phyloP scores from a whole-genome alignment of 2,113 vertebrate genomes.

The Poeciliopsis retropinna region DNA sequence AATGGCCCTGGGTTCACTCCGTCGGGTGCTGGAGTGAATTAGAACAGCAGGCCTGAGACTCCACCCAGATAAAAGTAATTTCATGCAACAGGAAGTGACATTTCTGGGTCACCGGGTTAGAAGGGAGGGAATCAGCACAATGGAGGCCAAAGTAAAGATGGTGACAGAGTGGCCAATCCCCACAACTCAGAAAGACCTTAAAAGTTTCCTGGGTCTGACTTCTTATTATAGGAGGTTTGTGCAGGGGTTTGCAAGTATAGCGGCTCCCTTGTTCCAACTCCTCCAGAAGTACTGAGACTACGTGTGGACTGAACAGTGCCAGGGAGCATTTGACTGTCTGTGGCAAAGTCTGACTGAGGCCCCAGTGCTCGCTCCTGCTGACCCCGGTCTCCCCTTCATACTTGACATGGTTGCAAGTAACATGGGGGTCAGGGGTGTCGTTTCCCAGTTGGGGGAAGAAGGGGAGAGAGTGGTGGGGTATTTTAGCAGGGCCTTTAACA shows the following conservation, averaged over 20 bases:
- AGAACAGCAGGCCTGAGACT: neutral
- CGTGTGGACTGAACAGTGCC: neutral
- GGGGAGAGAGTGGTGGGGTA: neutral
- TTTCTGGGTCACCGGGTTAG: neutral
- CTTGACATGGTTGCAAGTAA: neutral
- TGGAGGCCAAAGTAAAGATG: neutral
- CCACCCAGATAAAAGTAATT: neutral
- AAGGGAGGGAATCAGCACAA: neutral
- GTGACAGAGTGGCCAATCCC: neutral
- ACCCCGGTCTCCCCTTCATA: neutral
- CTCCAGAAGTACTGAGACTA: neutral
- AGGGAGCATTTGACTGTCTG: neutral
- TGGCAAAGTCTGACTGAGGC: neutral
- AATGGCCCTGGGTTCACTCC: neutral
- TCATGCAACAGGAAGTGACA: neutral
- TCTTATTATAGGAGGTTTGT: neutral
- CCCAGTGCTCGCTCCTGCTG: neutral
- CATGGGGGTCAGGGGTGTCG: neutral
- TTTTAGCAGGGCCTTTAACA: too few species aligned
- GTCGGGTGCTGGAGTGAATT: neutral
- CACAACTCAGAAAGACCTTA: neutral
- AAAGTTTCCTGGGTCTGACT: neutral
- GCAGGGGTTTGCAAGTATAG: neutral
- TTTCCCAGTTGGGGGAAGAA: neutral
- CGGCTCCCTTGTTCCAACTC: neutral